Evolutionary conservation across 2,113 vertebrate species (phyloP).

Genomic region (Lepidothrix coronata): DNA sequence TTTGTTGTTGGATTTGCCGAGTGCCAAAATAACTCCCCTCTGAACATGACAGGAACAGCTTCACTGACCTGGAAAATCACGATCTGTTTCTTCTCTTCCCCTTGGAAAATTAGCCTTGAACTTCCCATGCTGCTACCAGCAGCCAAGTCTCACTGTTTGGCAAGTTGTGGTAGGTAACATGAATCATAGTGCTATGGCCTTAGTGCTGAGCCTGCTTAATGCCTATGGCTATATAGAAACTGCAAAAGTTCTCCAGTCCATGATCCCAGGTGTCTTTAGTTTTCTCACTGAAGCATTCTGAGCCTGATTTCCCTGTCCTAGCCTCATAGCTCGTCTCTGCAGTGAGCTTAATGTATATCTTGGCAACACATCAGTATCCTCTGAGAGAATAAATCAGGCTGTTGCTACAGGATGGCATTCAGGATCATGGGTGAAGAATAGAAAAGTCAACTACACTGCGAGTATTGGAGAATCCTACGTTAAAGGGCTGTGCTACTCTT

Average conservation of each 20-base stretch:
- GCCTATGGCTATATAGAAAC: background rate
- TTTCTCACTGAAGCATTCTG: background rate
- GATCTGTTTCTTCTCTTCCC: background rate
- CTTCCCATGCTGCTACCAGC: background rate
- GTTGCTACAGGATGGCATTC: background rate
- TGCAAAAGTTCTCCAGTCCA: background rate
- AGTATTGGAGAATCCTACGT: background rate
- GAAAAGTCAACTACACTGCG: background rate
- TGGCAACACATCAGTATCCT: background rate
- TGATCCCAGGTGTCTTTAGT: background rate
- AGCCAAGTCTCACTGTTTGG: background rate
- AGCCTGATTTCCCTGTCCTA: background rate
- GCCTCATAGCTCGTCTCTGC: background rate
- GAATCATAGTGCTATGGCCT: background rate
- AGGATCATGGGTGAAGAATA: background rate
- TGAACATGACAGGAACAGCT: background rate
- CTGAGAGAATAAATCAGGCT: background rate
- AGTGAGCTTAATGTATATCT: background rate
- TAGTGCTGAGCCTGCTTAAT: background rate
- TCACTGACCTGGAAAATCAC: background rate
- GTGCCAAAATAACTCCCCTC: background rate
- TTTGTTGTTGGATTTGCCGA: background rate
- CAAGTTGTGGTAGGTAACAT: background rate
- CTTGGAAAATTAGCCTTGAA: background rate
- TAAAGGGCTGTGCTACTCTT: background rate